These are phyloP conservation scores for Pentalonia nigronervosa DNA, from an alignment of 1,140 invertebrate species.

Conservation along the genomic window DNA sequence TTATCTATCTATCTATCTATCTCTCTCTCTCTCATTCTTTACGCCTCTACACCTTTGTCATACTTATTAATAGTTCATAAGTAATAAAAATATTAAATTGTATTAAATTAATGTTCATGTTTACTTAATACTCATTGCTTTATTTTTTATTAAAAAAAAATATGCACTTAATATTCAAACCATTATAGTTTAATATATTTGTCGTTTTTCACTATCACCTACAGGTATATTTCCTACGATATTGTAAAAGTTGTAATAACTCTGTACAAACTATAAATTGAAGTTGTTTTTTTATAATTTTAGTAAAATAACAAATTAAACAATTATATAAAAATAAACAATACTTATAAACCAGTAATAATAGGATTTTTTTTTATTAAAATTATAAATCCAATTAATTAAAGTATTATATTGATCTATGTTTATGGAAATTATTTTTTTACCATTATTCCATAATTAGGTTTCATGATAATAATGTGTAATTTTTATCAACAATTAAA, in stretches of 20 bases:
- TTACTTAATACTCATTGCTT: too few relatives aligned
- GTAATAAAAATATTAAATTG: too few relatives aligned
- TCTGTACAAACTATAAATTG: too few relatives aligned
- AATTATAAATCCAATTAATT: not conserved
- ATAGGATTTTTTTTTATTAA: not conserved
- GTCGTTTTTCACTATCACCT: not conserved
- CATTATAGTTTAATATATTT: too few relatives aligned
- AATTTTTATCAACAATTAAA: not conserved
- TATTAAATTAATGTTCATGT: too few relatives aligned
- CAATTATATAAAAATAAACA: not conserved
- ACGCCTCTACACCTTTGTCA: too few relatives aligned
- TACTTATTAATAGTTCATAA: too few relatives aligned
- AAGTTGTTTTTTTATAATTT: not conserved
- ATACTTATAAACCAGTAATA: not conserved
- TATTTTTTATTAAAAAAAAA: too few relatives aligned
- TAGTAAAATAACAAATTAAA: not conserved
- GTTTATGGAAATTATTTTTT: not conserved
- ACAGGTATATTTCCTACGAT: not conserved
- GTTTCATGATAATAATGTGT: not conserved
- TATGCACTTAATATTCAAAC: too few relatives aligned
- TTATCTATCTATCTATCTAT: too few relatives aligned
- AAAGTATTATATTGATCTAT: not conserved
- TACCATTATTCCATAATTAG: not conserved
- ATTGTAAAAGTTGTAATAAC: not conserved
- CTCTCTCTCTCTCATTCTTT: too few relatives aligned